Base-by-base conservation (phyloP, 2,888 invertebrate species). In the Athalia circularis region DNA sequence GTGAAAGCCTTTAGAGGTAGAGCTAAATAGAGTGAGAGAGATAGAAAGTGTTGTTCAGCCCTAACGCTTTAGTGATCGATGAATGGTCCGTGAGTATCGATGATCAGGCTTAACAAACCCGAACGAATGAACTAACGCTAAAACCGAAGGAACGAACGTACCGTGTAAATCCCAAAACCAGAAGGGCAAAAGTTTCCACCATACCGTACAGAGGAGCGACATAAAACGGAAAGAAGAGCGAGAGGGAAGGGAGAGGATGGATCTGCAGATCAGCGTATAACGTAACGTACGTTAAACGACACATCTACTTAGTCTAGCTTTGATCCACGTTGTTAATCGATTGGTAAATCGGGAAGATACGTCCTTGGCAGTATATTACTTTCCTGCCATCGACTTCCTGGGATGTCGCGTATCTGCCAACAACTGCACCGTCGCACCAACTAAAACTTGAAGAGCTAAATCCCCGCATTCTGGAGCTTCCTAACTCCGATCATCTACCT, bases 241-340 rank as follows among this genome's bases (percentile, higher is more conserved):
- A 29, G 29, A 29, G 29, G 29, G 29, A 29, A 29, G 29, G 29
- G 29, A 29, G 29, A 29, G 29, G 29, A 29, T 29, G 29, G 29
- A 29, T 29, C 29, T 29, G 29, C 29, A 29, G 29, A 29, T 29
- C 29, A 29, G 2, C 29, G 29, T 29, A 29, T 29, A 29, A 29
- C 29, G 29, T 29, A 29, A 29, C 29, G 29, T 29, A 29, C 29
- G 29, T 29, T 54, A 54, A 54, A 11, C 8, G 83, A 87, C 29
- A 88, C 88, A 86, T 85, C 86, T 85, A 84, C 88, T 88, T 87
- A 87, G 87, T 88, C 87, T 87, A 83, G 88, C 86, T 87, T 87
- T 85, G 87, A 87, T 13, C 15, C 43, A 50, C 48, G 68, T 86
- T 87, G 85, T 84, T 87, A 86, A 87, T 88, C 88, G 88, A 88